phyloP scores from a whole-genome alignment of 2,888 invertebrate genomes.

The Leptinotarsa tumamoca region DNA sequence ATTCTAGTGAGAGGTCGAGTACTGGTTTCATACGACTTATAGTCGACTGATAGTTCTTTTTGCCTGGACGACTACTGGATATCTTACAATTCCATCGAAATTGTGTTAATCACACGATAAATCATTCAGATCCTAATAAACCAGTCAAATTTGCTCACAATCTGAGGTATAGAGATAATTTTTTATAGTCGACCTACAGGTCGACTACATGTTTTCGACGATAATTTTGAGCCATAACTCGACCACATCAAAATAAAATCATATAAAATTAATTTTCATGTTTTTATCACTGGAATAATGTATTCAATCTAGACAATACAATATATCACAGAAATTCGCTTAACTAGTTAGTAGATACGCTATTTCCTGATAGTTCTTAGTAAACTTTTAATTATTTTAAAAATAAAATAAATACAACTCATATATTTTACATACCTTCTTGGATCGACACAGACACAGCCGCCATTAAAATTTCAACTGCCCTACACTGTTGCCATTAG shows the following conservation, averaged over 20 bases:
- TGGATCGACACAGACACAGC: slow-evolving; percentile 11
- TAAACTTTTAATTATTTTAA: background rate
- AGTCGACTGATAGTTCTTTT: slow-evolving; percentile 24
- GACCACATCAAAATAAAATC: slow-evolving; percentile 28
- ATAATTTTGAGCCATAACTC: slow-evolving; percentile 24
- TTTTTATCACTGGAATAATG: slow-evolving; percentile 17
- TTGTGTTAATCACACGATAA: slow-evolving; percentile 3
- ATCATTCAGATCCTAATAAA: slow-evolving; percentile 9
- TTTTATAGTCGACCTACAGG: background rate
- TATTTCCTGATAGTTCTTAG: slow-evolving; percentile 22
- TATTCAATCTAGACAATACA: slow-evolving; percentile 9
- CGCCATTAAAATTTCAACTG: slow-evolving; percentile 14
- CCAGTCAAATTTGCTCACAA: slow-evolving; percentile 22
- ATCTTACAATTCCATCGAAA: background rate
- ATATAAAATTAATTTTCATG: slow-evolving; percentile 9
- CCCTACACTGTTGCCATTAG: slow-evolving; percentile 22
- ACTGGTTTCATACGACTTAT: slow-evolving; percentile 19
- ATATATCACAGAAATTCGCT: slow-evolving; percentile 14
- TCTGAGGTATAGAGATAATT: slow-evolving; percentile 13
- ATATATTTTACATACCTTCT: slow-evolving; percentile 26
- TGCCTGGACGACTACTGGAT: slow-evolving; percentile 28
- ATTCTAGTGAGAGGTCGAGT: slow-evolving; percentile 24
- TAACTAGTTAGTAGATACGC: slow-evolving; percentile 10
- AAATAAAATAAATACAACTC: background rate
- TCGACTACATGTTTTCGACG: slow-evolving; percentile 28